Base-by-base conservation (phyloP, 1,140 invertebrate genomes). In the Zaprionus ghesquierei region DNA sequence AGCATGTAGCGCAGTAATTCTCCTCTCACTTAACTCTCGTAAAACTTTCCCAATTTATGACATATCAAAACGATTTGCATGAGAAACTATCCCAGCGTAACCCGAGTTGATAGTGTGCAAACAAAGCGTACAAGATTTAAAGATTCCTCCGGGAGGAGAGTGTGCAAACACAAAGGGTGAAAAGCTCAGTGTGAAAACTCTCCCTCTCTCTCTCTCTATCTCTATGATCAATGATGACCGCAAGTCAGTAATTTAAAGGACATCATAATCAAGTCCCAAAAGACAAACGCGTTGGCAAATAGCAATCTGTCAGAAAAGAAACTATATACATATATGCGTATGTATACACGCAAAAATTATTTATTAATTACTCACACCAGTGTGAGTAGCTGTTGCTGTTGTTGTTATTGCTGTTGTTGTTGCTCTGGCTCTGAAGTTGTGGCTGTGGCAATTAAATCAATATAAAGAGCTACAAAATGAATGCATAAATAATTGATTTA, bases 401-500 rank as follows among this genome's bases (percentile, higher is more conserved):
- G 33, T 13, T 35, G 33, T 5, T 33, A 5, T 38, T 38, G 35
- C 13, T 38, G 35, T n/a, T 38, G 33, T 13, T 35, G 33, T 5
- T n/a, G n/a, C n/a, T 5, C 31, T 33, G 31, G 10, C 5, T 33
- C 35, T 41, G 35, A 12, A 33, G 31, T 13, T 41, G 35, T 41
- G 35, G 35, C 59, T 73, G 63, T 59, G 65, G 61, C 79, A 75
- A 78, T 81, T 81, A 75, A 82, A 75, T 81, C 75, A 81, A 81
- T 81, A 81, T 68, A 75, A 80, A 81, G 63, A 68, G 65, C 77
- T 69, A 62, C 77, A 72, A 80, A 85, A 85, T 80, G 74, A 77
- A 85, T 77, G 81, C 81, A 80, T 85, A 77, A 80, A 84, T 85
- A 84, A 84, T 85, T 85, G 73, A 85, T 84, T 85, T 80, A 73